A percentile compares a stretch with the other conserved stretches of the same genome.
Evolutionary conservation across 92 coral and sea anemone species (phyloP).

Genomic region (Epizoanthus stellaris): DNA sequence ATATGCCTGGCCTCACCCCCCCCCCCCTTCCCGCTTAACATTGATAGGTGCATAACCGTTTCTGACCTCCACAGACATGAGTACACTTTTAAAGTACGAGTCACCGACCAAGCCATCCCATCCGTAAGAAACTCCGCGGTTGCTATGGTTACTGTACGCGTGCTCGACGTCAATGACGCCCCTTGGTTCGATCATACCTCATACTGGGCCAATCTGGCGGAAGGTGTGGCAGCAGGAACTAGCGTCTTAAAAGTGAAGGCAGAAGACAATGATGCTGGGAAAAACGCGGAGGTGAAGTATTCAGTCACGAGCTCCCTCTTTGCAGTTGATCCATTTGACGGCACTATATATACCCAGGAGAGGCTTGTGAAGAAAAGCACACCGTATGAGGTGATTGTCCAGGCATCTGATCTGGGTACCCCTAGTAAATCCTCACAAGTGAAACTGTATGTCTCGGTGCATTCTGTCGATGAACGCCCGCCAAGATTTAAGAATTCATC

Average conservation of each 20-base stretch:
- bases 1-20: too few species aligned
- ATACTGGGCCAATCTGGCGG: constrained; percentile 78
- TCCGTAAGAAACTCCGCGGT: constrained; percentile 70
- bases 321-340: constrained; percentile 60
- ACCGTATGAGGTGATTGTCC: constrained; percentile 69
- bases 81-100: constrained; percentile 80
- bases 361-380: constrained; percentile 55
- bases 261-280: constrained; percentile 74
- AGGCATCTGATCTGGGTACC: constrained; percentile 81
- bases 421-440: constrained; percentile 74
- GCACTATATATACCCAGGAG: constrained; percentile 63
- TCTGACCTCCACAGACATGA: constrained; percentile 27
- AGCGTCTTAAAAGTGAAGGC: constrained; percentile 73
- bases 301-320: constrained; percentile 59
- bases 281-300: constrained; percentile 80
- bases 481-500: constrained; percentile 59
- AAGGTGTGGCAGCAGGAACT: constrained; percentile 63
- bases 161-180: constrained; percentile 85
- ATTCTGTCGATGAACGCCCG: constrained; percentile 67
- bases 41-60: neutral
- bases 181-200: constrained; percentile 90
- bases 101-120: constrained; percentile 83
- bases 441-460: constrained; percentile 72
- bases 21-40: too few species aligned
- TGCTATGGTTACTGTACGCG: constrained; percentile 67